These are phyloP conservation scores for Mesorhabditis sp. DNA, from an alignment of 2,888 invertebrate species.

Conservation along the genomic window DNA sequence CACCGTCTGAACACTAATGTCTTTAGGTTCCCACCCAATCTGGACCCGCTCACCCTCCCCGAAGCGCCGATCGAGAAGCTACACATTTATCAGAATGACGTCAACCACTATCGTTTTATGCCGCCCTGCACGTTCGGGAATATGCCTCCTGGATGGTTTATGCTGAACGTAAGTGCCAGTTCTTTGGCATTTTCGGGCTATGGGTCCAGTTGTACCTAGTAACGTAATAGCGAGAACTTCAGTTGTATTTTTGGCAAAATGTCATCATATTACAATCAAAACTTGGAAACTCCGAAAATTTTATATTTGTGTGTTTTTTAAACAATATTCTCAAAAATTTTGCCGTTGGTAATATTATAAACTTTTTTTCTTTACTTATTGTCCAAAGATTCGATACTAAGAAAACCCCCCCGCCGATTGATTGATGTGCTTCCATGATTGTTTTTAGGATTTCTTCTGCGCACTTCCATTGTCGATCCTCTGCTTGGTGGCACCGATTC, in stretches of 20 bases:
- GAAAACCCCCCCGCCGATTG: not conserved
- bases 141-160: conserved; percentile 39
- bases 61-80: not conserved
- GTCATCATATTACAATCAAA: no score
- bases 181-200: not conserved
- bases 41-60: not conserved
- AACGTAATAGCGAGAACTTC: no score
- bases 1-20: conserved; percentile 1
- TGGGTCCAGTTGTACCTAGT: no score
- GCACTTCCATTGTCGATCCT: conserved; percentile 45
- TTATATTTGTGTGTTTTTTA: no score
- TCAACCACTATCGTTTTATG: conserved; percentile 36
- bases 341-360: no score
- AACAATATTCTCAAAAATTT: no score
- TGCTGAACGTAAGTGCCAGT: conserved; percentile 21
- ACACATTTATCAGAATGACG: conserved; percentile 29
- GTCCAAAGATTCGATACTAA: no score
- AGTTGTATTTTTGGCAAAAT: no score
- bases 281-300: no score
- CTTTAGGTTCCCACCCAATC: conserved; percentile 26
- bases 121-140: conserved; percentile 32
- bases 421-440: not conserved
- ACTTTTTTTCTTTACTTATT: no score
- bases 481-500: conserved; percentile 29
- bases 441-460: conserved; percentile 26